Evolutionary conservation across 2,113 vertebrate genomes (phyloP), one percentile per base, ranked within the genome.

Genomic region (Clarias batrachus): DNA sequence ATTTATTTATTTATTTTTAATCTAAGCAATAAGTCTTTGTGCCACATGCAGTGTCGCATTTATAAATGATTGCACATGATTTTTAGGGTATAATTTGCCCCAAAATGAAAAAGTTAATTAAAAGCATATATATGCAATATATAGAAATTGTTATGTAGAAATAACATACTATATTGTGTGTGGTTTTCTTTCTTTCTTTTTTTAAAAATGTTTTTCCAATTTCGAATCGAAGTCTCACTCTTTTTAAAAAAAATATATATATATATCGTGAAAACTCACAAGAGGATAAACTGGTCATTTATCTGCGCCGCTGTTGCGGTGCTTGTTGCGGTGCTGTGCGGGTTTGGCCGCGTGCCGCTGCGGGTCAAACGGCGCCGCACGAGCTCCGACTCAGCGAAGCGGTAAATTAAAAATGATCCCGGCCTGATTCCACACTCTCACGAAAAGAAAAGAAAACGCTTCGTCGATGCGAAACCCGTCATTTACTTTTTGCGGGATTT

Each of bases 321-420:
- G 41, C 37, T n/a, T 13, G 66, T 48, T 56, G n/a, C 62, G 82
- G 63, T 57, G 82, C 48, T 82, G 12, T 82, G 81, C 81, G 63
- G 81, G 82, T 70, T 83, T 83, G 83, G 73, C 23, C 27, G 37
- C 73, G 81, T 56, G 63, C 74, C n/a, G 68, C 56, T 84, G 82
- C 82, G 74, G 84, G 84, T 85, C 74, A 79, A 68, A 74, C 68
- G 59, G 74, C 84, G 62, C 41, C 56, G 71, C 84, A 56, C 14
- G 70, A 83, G 60, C 85, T 82, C 60, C 14, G 70, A 57, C 21
- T 70, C 88, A 89, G 79, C 71, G 60, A 77, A 62, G 86, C 88
- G 86, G 52, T 79, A 89, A 89, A 89, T 89, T 87, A 89, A 82
- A 89, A 87, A 89, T 87, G 62, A 89, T 82, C 82, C 81, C 81